Base-by-base conservation (phyloP, 1,140 invertebrate species). In the Bombus sibiricus region DNA sequence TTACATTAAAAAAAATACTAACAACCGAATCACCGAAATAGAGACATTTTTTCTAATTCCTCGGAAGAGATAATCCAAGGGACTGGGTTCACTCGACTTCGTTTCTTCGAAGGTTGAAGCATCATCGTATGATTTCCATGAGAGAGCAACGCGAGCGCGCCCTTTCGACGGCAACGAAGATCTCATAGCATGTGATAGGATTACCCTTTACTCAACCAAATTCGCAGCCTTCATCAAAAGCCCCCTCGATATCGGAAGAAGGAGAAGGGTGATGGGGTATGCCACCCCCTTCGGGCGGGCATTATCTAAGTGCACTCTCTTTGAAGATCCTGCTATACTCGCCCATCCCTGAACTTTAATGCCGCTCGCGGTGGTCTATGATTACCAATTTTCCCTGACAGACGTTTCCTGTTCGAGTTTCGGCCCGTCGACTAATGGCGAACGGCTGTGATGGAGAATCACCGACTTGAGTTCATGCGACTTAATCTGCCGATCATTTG, bases 221-320 rank as follows among this genome's bases (percentile, higher is more conserved):
- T 94, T 95, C 94, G 92, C 92, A 94, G 91, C 92, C 94, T 95
- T 95, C 95, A 95, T 95, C 95, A 95, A 95, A 95, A 95, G 94
- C 93, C 91, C 92, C 93, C 91, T 93, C 93, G 93, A 94, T 94
- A 93, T 94, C 92, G 92, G 89, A 69, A 86, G 74, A 83, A 82
- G 72, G 62, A 73, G 68, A 62, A 53, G 82, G 82, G 53, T 25
- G 81, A 69, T 73, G 89, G 85, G 81, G 79, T 57, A 32, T 75
- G 78, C 91, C 86, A 89, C 90, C 91, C 85, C 86, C 81, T 88
- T 79, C 89, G 88, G 88, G 81, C 92, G 86, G 92, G 94, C 93
- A 95, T 95, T 95, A 95, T 95, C 94, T 95, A 95, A 95, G 94
- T 95, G 95, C 94, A 95, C 93, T 94, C 93, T 93, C 94, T 95